phyloP scores from a whole-genome alignment of 2,888 invertebrate genomes.

The Podotricha telesiphe region DNA sequence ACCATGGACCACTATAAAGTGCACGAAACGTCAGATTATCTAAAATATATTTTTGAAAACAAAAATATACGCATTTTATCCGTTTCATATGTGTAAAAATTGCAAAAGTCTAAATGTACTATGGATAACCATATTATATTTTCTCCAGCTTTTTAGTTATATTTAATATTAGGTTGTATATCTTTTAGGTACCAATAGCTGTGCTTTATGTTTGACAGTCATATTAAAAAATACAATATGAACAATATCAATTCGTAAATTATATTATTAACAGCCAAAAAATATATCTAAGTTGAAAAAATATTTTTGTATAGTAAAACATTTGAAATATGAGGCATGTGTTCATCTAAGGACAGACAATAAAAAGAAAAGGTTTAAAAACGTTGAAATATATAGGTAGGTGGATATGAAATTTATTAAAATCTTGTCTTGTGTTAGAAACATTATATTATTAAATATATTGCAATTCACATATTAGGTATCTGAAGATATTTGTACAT shows the following conservation, averaged over 20 bases:
- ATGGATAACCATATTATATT: no score
- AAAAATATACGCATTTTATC: no score
- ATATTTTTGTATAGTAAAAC: slow-evolving; percentile 33
- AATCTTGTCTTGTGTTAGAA: background rate
- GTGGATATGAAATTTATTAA: slow-evolving; percentile 21
- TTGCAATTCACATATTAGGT: slow-evolving; percentile 5
- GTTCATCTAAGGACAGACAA: slow-evolving; percentile 62
- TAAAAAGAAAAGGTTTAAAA: slow-evolving; percentile 53
- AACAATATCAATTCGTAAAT: background rate
- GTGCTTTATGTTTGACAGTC: background rate
- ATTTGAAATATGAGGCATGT: slow-evolving; percentile 52
- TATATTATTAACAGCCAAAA: background rate
- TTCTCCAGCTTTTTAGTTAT: no score
- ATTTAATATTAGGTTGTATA: background rate
- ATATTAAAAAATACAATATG: background rate
- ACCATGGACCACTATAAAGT: no score
- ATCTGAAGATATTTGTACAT: slow-evolving; percentile 58
- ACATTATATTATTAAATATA: background rate
- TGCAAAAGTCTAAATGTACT: no score
- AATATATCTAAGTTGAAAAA: slow-evolving; percentile 19
- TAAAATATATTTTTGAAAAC: no score
- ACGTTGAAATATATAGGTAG: slow-evolving; percentile 29
- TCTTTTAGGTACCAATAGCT: background rate
- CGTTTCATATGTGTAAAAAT: no score
- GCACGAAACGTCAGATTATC: no score